Percentiles rank a stretch among this genome's conserved stretches.
These are phyloP conservation scores for Ips nitidus DNA, from an alignment of 1,140 invertebrate genomes.

Conservation along the genomic window DNA sequence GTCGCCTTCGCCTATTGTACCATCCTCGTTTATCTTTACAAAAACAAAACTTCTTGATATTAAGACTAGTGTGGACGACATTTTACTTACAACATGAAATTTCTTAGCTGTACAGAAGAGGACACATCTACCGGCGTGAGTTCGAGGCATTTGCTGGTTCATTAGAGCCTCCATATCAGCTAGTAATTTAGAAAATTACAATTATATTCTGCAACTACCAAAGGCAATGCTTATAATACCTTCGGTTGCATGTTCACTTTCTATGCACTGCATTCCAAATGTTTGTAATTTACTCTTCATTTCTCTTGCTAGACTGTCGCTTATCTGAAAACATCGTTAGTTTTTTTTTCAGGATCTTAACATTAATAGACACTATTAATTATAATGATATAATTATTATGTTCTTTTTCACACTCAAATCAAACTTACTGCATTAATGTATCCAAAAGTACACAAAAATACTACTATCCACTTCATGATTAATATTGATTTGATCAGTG, in stretches of 20 bases:
- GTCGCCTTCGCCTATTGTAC: constrained; percentile 7
- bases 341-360: no score
- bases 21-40: constrained; percentile 16
- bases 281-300: not conserved
- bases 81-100: constrained; percentile 15
- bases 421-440: no score
- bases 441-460: no score
- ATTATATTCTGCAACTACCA: not conserved
- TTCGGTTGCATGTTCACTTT: constrained; percentile 11
- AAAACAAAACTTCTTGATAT: not conserved
- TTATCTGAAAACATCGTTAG: not conserved
- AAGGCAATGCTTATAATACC: not conserved
- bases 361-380: no score
- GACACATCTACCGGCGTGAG: constrained; percentile 20
- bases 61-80: not conserved
- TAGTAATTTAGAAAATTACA: constrained; percentile 7
- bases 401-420: no score
- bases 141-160: not conserved
- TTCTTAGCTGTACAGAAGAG: constrained; percentile 23
- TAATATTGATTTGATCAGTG: no score
- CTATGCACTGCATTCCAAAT: constrained; percentile 5
- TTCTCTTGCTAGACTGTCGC: not conserved
- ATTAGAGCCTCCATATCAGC: constrained; percentile 13
- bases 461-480: no score
- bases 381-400: no score